phyloP scores from a whole-genome alignment of 2,797 vertebrate genomes.

The Nyctibius grandis region DNA sequence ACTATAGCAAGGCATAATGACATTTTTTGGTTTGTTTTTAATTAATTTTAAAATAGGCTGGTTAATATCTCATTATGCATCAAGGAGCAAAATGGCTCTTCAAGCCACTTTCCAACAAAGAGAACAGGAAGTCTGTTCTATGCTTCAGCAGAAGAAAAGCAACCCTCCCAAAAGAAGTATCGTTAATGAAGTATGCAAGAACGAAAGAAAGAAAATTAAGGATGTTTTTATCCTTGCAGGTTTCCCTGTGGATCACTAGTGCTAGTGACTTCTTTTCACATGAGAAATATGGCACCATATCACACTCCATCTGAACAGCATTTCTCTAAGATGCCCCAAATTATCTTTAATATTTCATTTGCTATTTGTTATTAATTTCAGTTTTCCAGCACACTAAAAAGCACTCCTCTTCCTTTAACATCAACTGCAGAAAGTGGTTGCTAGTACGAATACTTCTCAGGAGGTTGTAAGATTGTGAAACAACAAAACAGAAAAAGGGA shows the following conservation, averaged over 20 bases:
- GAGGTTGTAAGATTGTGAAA: neutral
- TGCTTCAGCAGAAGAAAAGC: neutral
- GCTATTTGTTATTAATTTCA: neutral
- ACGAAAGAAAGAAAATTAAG: neutral
- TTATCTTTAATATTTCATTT: neutral
- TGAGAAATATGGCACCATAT: neutral
- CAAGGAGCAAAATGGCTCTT: neutral
- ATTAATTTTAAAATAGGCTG: neutral
- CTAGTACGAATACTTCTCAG: neutral
- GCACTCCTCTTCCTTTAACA: neutral
- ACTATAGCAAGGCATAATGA: neutral
- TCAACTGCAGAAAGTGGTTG: neutral
- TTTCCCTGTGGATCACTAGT: neutral
- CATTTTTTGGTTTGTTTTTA: neutral
- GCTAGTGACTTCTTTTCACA: neutral
- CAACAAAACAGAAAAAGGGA: neutral
- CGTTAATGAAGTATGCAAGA: neutral
- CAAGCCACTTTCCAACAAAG: neutral
- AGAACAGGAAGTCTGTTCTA: neutral
- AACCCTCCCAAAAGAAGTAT: neutral
- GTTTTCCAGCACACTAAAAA: neutral
- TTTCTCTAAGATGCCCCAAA: neutral
- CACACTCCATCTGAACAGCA: neutral
- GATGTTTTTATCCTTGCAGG: neutral
- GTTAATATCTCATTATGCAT: neutral